Percentiles rank a stretch among this genome's conserved stretches.
phyloP scores from a whole-genome alignment of 1,140 invertebrate genomes.

The Copidosoma floridanum region DNA sequence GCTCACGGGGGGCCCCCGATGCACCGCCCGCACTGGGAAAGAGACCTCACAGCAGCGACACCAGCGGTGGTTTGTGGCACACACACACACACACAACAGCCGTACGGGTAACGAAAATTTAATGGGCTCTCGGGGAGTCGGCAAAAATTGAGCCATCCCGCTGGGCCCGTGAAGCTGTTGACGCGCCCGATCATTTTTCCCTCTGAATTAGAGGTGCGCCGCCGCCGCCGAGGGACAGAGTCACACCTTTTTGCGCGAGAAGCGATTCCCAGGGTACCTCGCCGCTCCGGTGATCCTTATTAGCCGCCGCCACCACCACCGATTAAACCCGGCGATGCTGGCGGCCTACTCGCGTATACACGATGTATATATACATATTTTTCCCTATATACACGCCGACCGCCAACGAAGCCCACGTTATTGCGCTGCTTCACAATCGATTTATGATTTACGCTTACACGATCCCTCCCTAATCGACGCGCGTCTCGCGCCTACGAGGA shows the following conservation, averaged over 20 bases:
- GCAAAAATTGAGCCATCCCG: constrained; percentile 41
- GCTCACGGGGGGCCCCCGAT: too few species aligned
- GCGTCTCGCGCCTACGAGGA: too few species aligned
- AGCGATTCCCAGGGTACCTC: neutral
- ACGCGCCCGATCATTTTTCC: constrained; percentile 10
- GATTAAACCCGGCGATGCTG: too few species aligned
- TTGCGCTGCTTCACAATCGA: constrained; percentile 16
- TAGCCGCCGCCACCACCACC: neutral
- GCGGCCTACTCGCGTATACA: too few species aligned
- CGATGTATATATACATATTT: too few species aligned
- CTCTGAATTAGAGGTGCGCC: constrained; percentile 14
- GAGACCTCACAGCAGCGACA: constrained; percentile 11
- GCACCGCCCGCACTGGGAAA: constrained; percentile 10
- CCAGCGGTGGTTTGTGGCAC: neutral
- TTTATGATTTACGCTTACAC: constrained; percentile 20
- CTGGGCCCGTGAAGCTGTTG: constrained; percentile 22
- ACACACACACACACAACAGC: too few species aligned
- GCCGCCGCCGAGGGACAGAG: constrained; percentile 24
- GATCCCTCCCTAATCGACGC: constrained; percentile 3
- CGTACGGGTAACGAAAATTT: constrained; percentile 51
- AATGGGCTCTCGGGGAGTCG: constrained; percentile 33
- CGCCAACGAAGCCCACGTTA: constrained; percentile 23
- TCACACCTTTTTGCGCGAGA: constrained; percentile 24
- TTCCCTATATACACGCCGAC: too few species aligned
- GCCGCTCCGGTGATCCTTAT: neutral